Evolutionary conservation across 2,888 invertebrate species (phyloP).

Genomic region (Cyaniris semiargus): DNA sequence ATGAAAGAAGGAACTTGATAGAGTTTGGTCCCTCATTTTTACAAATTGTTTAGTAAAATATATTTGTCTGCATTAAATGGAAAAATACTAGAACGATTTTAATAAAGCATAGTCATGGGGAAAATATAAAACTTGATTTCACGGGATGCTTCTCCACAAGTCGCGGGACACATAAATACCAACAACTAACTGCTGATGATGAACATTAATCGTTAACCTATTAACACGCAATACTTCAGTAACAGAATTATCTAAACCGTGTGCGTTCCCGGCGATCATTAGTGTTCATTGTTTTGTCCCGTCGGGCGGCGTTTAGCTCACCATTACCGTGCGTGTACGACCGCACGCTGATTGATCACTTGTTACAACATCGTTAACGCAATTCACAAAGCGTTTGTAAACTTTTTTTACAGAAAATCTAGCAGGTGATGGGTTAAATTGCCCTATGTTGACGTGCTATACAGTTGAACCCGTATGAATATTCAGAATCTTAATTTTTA

Average conservation of each 20-base stretch:
- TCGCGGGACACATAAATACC: background rate
- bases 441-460: background rate
- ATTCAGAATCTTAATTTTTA: background rate
- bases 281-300: slow-evolving; percentile 67
- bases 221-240: background rate
- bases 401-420: background rate
- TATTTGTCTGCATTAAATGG: too few relatives aligned
- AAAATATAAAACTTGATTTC: too few relatives aligned
- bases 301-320: slow-evolving; percentile 50
- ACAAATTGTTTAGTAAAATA: too few relatives aligned
- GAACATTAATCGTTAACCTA: background rate
- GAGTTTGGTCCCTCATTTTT: too few relatives aligned
- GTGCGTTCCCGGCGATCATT: slow-evolving; percentile 52
- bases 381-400: slow-evolving; percentile 1
- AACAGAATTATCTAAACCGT: background rate
- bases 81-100: too few relatives aligned
- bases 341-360: slow-evolving; percentile 73
- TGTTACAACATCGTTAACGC: slow-evolving; percentile 61
- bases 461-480: background rate
- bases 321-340: slow-evolving; percentile 51
- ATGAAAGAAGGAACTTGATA: too few relatives aligned
- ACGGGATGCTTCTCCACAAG: too few relatives aligned
- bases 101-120: too few relatives aligned
- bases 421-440: background rate
- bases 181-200: background rate